These are phyloP conservation scores for Orientallactaga sibirica DNA, from an alignment of 2,797 vertebrate species.

Conservation along the genomic window DNA sequence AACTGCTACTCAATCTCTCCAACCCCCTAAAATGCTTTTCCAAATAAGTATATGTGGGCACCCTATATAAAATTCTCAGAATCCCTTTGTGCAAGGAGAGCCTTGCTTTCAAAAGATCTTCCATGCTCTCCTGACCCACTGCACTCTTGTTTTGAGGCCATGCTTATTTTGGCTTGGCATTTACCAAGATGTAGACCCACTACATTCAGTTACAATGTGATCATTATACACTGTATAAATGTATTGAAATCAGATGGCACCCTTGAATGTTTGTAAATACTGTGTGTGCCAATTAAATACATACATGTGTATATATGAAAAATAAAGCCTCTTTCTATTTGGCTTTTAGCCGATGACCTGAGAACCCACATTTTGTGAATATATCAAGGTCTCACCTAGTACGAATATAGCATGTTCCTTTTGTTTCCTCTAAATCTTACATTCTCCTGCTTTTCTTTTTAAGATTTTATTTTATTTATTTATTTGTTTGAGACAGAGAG, in stretches of 20 bases:
- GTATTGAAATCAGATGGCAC: neutral
- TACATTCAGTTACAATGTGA: neutral
- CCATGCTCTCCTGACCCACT: neutral
- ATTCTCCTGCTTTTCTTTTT: no score
- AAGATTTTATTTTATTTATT: no score
- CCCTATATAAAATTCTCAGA: no score
- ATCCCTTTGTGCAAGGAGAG: neutral
- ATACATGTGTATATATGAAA: neutral
- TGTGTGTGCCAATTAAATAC: neutral
- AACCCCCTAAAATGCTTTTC: no score
- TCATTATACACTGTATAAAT: fast-evolving
- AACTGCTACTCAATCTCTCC: no score
- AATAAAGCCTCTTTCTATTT: neutral
- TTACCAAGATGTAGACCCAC: neutral
- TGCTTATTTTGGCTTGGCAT: neutral
- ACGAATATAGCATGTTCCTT: neutral
- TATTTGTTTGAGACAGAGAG: no score
- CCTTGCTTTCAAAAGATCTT: neutral
- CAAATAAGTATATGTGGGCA: neutral
- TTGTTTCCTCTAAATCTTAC: no score
- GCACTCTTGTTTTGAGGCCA: neutral
- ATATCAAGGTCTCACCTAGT: neutral
- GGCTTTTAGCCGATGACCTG: neutral
- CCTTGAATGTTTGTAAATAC: neutral
- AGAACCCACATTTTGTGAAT: neutral